Percentiles rank a stretch among this genome's conserved stretches.
Conservation (phyloP, 2,113 vertebrate genomes). For the Halcyon malimbica region DNA sequence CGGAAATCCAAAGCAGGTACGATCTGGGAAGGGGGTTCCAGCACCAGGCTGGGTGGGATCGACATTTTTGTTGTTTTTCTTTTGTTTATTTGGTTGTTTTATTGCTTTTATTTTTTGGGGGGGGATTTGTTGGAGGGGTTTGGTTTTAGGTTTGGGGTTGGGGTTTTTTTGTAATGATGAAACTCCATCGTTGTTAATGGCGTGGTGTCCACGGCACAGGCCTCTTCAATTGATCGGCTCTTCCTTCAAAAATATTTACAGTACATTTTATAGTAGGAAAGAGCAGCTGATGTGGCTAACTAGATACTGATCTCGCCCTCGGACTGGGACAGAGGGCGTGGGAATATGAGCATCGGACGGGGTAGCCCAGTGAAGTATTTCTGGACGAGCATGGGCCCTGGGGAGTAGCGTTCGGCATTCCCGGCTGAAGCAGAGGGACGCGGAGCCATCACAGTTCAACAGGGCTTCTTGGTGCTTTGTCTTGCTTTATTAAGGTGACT, state of each 20-base stretch:
- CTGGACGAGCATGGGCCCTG: neutral
- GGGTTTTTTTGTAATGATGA: neutral
- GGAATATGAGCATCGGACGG: neutral
- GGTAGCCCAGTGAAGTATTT: neutral
- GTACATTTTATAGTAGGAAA: neutral
- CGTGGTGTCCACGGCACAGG: neutral
- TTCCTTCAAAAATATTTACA: neutral
- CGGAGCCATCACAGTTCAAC: accelerated
- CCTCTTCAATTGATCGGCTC: neutral
- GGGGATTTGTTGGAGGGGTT: accelerated
- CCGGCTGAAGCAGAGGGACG: neutral
- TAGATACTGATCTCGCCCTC: neutral
- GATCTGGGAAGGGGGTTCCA: neutral
- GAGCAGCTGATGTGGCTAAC: neutral
- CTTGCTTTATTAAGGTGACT: neutral
- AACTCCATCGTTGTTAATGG: neutral
- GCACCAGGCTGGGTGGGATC: neutral
- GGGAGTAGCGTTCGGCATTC: neutral
- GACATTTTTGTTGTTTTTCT: accelerated
- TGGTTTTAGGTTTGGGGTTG: neutral
- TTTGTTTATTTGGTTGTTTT: neutral
- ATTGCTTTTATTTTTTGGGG: neutral
- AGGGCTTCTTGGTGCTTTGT: neutral
- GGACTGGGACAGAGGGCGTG: neutral
- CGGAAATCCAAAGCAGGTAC: constrained; percentile 78